Evolutionary conservation across 2,113 vertebrate species (phyloP).

Genomic region (Podarcis cretensis): DNA sequence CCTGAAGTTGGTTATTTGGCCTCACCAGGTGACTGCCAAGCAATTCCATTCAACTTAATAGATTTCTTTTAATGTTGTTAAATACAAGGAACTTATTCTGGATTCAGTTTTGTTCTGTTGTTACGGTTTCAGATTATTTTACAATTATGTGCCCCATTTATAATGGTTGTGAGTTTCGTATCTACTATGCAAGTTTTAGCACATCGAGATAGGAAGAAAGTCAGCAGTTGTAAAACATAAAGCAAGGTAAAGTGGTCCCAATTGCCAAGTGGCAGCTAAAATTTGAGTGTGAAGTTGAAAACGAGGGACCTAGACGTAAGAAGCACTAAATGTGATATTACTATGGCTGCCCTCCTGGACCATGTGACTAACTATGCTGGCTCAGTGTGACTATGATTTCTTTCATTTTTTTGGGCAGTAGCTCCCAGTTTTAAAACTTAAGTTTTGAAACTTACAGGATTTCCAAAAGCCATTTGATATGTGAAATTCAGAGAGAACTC

Average conservation of each 20-base stretch:
- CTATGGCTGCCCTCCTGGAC: neutral
- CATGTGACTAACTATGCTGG: neutral
- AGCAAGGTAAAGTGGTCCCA: neutral
- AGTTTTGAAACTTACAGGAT: neutral
- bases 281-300: neutral
- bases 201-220: neutral
- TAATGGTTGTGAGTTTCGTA: neutral
- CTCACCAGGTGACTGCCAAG: constrained; percentile 32
- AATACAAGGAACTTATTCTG: neutral
- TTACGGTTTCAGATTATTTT: neutral
- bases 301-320: neutral
- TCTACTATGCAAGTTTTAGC: neutral
- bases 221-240: neutral
- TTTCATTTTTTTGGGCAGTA: neutral
- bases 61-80: constrained; percentile 23
- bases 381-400: neutral
- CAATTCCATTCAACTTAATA: constrained; percentile 40
- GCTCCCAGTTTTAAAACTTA: no score
- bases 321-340: neutral
- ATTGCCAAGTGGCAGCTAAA: neutral
- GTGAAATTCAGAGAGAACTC: neutral
- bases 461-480: neutral
- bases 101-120: neutral
- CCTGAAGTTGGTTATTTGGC: neutral
- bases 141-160: neutral